Evolutionary conservation across 2,888 invertebrate genomes (phyloP).

Genomic region (Rhingia rostrata): DNA sequence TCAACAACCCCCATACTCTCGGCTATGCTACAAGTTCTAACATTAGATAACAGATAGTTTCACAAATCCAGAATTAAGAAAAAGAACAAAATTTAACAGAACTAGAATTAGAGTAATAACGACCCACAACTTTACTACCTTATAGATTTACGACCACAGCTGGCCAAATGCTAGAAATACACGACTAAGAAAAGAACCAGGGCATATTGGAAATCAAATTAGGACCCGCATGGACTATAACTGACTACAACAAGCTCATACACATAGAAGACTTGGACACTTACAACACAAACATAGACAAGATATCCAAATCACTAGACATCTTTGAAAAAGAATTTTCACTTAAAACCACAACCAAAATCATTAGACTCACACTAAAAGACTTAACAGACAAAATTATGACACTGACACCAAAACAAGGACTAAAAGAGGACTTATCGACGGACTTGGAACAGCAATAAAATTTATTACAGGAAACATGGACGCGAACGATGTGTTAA

Average conservation of each 20-base stretch:
- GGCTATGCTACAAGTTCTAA: too few species aligned
- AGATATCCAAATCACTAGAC: too few species aligned
- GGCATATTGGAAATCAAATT: conserved; percentile 2
- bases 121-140: not conserved
- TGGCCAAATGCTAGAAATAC: conserved; percentile 8
- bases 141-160: too few species aligned
- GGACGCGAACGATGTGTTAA: conserved; percentile 7
- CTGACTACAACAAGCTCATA: not conserved
- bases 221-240: not conserved
- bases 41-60: not conserved
- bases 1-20: too few species aligned
- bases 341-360: too few species aligned
- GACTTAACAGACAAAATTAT: too few species aligned
- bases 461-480: conserved; percentile 25
- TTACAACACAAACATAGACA: too few species aligned
- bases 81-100: conserved; percentile 25
- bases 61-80: conserved; percentile 2
- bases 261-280: conserved; percentile 6
- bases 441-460: conserved; percentile 24
- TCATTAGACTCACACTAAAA: too few species aligned
- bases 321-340: too few species aligned
- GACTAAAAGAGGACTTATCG: conserved; percentile 23
- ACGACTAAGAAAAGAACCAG: not conserved
- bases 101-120: not conserved
- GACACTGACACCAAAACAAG: conserved; percentile 21